A percentile compares a stretch with the other conserved stretches of the same genome.
Evolutionary conservation across 2,797 vertebrate genomes (phyloP).

Genomic region (Vespertilio murinus): DNA sequence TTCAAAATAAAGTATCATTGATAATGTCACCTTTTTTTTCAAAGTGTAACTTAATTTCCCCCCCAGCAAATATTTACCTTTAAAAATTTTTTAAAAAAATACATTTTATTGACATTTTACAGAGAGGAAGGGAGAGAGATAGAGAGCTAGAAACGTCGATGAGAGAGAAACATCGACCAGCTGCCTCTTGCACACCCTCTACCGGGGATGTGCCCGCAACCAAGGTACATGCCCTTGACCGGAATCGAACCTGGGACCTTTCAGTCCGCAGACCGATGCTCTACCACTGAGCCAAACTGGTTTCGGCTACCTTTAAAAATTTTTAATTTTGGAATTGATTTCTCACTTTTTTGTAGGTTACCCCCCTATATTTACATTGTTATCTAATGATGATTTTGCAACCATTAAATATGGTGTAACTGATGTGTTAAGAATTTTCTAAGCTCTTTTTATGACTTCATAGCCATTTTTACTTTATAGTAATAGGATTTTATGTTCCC

Average conservation of each 20-base stretch:
- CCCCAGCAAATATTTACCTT: neutral
- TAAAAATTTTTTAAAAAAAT: too few species aligned
- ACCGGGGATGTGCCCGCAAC: too few species aligned
- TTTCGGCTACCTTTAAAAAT: too few species aligned
- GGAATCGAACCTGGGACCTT: too few species aligned
- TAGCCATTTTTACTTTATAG: neutral
- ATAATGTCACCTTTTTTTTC: neutral
- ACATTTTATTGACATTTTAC: too few species aligned
- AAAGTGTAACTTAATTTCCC: neutral
- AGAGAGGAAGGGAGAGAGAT: too few species aligned
- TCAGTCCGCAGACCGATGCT: too few species aligned
- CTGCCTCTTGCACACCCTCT: too few species aligned
- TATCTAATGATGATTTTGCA: neutral
- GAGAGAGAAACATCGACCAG: too few species aligned
- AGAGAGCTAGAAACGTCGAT: too few species aligned
- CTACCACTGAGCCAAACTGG: too few species aligned
- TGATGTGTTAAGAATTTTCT: neutral
- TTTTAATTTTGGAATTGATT: slow-evolving; percentile 5
- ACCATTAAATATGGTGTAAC: slow-evolving; percentile 21
- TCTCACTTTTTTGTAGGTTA: neutral
- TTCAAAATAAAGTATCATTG: neutral
- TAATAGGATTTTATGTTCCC: neutral
- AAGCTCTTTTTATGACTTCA: neutral
- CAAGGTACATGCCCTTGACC: too few species aligned
- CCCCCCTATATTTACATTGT: neutral